Evolutionary conservation across 1,140 invertebrate species (phyloP).

Genomic region (Micrasema minimum): DNA sequence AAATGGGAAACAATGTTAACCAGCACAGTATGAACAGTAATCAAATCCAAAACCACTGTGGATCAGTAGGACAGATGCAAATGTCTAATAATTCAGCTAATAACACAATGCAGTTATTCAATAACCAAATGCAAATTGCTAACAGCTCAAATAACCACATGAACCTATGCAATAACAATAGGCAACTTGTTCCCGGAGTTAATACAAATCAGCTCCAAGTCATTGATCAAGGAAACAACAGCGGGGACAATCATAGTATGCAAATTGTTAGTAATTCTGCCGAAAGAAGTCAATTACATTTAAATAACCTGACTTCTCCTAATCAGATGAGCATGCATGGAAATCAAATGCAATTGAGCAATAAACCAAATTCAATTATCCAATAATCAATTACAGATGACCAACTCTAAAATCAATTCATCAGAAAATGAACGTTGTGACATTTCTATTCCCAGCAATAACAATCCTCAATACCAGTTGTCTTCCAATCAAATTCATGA

Average conservation of each 20-base stretch:
- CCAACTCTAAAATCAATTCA: slow-evolving; percentile 3
- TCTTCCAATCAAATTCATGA: slow-evolving; percentile 44
- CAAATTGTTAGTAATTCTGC: slow-evolving; percentile 57
- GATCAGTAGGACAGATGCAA: slow-evolving; percentile 41
- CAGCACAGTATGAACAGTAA: slow-evolving; percentile 59
- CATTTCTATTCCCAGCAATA: slow-evolving; percentile 40
- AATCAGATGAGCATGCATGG: slow-evolving; percentile 58
- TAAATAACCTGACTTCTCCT: slow-evolving; percentile 61
- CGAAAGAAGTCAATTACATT: slow-evolving; percentile 60
- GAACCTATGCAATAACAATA: slow-evolving; percentile 34
- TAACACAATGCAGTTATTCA: slow-evolving; percentile 59
- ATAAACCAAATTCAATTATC: slow-evolving; percentile 43
- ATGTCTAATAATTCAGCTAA: slow-evolving; percentile 37
- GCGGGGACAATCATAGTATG: slow-evolving; percentile 27
- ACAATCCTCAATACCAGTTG: slow-evolving; percentile 40
- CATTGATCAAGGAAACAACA: slow-evolving; percentile 35
- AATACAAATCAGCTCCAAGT: slow-evolving; percentile 26
- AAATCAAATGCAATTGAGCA: slow-evolving; percentile 42
- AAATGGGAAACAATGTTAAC: slow-evolving; percentile 52
- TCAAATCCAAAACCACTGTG: slow-evolving; percentile 38
- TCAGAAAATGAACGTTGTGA: slow-evolving; percentile 38
- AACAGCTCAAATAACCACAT: slow-evolving; percentile 38
- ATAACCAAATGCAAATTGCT: slow-evolving; percentile 60
- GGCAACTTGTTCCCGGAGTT: slow-evolving; percentile 23
- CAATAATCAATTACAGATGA: slow-evolving; percentile 33